phyloP scores from a whole-genome alignment of 2,797 vertebrate genomes.

The Channa striata region DNA sequence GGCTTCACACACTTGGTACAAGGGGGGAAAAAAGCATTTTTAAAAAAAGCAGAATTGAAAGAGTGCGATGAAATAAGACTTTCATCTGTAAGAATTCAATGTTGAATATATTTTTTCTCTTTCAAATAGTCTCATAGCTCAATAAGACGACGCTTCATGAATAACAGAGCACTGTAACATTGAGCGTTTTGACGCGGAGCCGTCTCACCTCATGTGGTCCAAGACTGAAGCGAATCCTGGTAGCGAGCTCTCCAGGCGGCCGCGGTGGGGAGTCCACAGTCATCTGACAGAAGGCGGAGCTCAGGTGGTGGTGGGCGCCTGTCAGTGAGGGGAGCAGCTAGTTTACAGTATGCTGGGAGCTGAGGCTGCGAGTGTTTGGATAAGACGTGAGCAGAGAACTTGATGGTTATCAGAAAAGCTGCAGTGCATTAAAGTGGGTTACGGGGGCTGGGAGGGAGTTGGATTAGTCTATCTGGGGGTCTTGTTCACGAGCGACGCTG shows the following conservation, averaged over 20 bases:
- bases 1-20: too few relatives aligned
- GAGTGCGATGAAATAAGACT: not conserved
- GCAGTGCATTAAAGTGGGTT: not conserved
- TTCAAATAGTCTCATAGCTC: not conserved
- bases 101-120: too few relatives aligned
- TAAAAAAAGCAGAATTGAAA: too few relatives aligned
- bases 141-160: not conserved
- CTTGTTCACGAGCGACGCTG: too few relatives aligned
- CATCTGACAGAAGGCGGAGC: conserved; percentile 5
- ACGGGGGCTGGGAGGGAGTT: too few relatives aligned
- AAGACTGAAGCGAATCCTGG: not conserved
- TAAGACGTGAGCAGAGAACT: not conserved
- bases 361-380: not conserved
- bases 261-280: not conserved
- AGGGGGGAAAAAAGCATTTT: too few relatives aligned
- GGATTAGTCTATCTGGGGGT: too few relatives aligned
- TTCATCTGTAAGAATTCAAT: not conserved
- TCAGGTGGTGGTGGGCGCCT: not conserved
- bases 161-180: not conserved
- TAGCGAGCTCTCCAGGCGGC: not conserved
- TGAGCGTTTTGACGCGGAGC: not conserved
- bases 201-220: not conserved
- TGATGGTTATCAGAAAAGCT: not conserved
- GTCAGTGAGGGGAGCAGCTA: not conserved
- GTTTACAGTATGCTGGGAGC: not conserved